Percentiles rank a stretch among this genome's conserved stretches.
Conservation (phyloP, 2,113 vertebrate genomes). For the Taxidea taxus region DNA sequence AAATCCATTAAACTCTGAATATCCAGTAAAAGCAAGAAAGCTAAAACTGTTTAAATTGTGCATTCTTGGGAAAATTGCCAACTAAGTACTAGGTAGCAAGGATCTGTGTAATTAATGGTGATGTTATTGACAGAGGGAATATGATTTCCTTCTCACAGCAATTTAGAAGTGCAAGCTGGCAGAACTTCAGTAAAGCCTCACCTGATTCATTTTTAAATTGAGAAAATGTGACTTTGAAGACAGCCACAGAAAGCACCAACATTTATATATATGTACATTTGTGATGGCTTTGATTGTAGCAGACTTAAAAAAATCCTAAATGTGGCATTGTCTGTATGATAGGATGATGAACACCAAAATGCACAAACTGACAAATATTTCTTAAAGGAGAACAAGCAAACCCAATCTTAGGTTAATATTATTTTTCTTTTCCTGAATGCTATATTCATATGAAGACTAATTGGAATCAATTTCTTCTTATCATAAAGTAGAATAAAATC, state of each 20-base stretch:
- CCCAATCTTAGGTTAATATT: background rate
- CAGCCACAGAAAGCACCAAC: background rate
- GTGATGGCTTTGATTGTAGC: background rate
- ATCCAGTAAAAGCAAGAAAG: slow-evolving; percentile 47
- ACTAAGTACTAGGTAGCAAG: slow-evolving; percentile 32
- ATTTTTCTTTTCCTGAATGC: background rate
- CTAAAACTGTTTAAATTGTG: slow-evolving; percentile 18
- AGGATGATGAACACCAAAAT: background rate
- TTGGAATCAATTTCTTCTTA: background rate
- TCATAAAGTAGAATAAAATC: background rate
- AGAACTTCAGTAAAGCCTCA: background rate
- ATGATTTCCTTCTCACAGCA: slow-evolving; percentile 18
- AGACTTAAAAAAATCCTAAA: background rate
- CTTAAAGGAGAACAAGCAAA: background rate
- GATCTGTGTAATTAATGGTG: slow-evolving; percentile 53
- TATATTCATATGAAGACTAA: background rate
- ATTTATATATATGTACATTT: background rate
- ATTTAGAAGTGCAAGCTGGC: background rate
- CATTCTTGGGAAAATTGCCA: slow-evolving; percentile 65
- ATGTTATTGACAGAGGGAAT: slow-evolving; percentile 45
- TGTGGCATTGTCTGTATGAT: background rate
- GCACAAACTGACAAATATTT: background rate
- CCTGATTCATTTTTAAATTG: background rate
- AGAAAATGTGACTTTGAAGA: slow-evolving; percentile 2
- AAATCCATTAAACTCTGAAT: slow-evolving; percentile 62